A percentile compares a stretch with the other conserved stretches of the same genome.
Evolutionary conservation across 2,113 vertebrate species (phyloP).

Genomic region (Xenus cinereus): DNA sequence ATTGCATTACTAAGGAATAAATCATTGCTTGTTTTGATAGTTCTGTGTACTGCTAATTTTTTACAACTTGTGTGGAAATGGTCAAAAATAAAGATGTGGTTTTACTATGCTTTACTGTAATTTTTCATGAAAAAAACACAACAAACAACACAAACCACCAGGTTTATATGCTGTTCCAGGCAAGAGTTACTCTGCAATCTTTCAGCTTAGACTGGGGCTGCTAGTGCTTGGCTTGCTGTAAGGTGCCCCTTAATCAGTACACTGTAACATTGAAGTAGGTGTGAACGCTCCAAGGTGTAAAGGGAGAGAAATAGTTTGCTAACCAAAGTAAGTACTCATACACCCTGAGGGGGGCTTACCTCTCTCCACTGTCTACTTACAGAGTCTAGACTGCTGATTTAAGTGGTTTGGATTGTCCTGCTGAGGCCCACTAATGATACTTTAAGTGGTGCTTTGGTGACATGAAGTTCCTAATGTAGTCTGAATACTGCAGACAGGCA

Average conservation of each 20-base stretch:
- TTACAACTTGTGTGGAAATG: neutral
- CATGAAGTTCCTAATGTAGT: neutral
- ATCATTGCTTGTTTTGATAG: neutral
- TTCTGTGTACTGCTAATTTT: neutral
- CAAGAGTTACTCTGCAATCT: neutral
- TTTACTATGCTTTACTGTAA: neutral
- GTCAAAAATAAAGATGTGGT: neutral
- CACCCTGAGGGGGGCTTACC: neutral
- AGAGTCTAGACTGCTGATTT: slow-evolving; percentile 37
- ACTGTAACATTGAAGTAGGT: fast-evolving
- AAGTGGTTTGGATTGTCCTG: slow-evolving; percentile 1
- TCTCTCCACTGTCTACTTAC: neutral
- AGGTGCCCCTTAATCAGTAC: neutral
- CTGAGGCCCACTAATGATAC: neutral
- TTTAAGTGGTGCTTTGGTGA: neutral
- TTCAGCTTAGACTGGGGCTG: neutral
- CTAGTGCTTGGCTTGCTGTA: neutral
- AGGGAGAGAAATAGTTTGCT: neutral
- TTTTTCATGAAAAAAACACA: neutral
- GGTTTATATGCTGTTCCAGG: neutral
- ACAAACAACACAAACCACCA: neutral
- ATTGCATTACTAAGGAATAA: neutral
- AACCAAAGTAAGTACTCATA: neutral
- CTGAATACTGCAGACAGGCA: neutral
- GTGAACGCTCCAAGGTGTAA: neutral